Evolutionary conservation across 2,888 invertebrate genomes (phyloP).

Genomic region (Epirrhoe alternata): DNA sequence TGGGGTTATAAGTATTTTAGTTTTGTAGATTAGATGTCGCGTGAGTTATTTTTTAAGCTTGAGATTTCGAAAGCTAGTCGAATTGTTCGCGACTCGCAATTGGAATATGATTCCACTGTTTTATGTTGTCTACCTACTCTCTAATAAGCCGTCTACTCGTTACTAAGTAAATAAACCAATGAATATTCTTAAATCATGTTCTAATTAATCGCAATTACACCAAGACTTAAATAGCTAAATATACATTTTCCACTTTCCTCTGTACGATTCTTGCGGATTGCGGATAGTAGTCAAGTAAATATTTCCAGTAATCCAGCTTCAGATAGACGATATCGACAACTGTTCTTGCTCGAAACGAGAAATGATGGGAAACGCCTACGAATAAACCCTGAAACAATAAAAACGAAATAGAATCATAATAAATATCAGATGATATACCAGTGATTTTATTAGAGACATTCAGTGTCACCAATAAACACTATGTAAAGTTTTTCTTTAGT

Average conservation of each 20-base stretch:
- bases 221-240: constrained; percentile 65
- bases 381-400: constrained; percentile 75
- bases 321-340: constrained; percentile 81
- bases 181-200: constrained; percentile 29
- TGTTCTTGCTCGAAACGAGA: constrained; percentile 82
- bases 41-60: not conserved
- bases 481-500: too few relatives aligned
- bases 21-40: constrained; percentile 2
- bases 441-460: too few relatives aligned
- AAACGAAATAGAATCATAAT: constrained; percentile 1
- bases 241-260: constrained; percentile 77
- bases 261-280: constrained; percentile 72
- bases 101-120: constrained; percentile 11
- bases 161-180: constrained; percentile 26
- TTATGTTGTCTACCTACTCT: constrained; percentile 1
- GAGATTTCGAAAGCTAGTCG: not conserved
- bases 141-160: not conserved
- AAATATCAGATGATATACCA: too few relatives aligned
- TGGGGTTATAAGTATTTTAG: not conserved
- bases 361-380: constrained; percentile 81
- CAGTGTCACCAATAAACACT: too few relatives aligned
- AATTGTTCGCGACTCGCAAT: not conserved
- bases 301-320: constrained; percentile 81
- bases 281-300: constrained; percentile 77
- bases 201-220: constrained; percentile 29